Base-by-base conservation (phyloP, 2,888 invertebrate species). In the Muschampia plurimacula region DNA sequence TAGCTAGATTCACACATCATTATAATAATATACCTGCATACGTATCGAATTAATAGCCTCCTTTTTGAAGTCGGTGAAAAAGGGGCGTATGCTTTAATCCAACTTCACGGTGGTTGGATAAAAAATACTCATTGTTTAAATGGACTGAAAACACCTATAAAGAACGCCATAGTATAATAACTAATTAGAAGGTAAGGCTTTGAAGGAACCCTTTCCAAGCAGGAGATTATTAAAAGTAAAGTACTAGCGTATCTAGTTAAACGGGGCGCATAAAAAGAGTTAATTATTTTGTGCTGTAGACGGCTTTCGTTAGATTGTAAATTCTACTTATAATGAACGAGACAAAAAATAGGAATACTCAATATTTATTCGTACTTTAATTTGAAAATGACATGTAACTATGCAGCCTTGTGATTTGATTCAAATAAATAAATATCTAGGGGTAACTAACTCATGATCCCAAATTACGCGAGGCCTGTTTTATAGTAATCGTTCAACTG, bases 191-290 rank as follows among this genome's bases (percentile, higher is more conserved):
- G 32, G 44, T 15, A 55, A 59, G 39, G 44, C 28, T 67, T 59
- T 12, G 32, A 67, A 67, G 32, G 15, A 57, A 57, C 39, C 32
- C 12, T 59, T 41, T 32, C 2, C 41, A 46, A 59, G 32, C 46
- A 7, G 59, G 7, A 46, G 67, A 67, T 67, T 59, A 67, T 67
- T 67, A 67, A 65, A 65, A 65, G 59, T 67, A 57, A 67, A 67
- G 41, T 67, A 67, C 57, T 67, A 13, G 67, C 55, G 67, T 44
- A 57, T 67, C 57, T 67, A 44, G 59, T 67, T 59, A 59, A 52
- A 39, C 41, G 44, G n/a, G 57, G n/a, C n/a, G n/a, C 13, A 67
- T 41, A 57, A 57, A 67, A 59, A 39, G 41, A 41, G 67, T n/a
- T 41, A n/a, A 44, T 44, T 28, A 44, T 67, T 44, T 67, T 22